Base-by-base conservation (phyloP, 2,888 invertebrate genomes). In the Drosophila diplacantha region DNA sequence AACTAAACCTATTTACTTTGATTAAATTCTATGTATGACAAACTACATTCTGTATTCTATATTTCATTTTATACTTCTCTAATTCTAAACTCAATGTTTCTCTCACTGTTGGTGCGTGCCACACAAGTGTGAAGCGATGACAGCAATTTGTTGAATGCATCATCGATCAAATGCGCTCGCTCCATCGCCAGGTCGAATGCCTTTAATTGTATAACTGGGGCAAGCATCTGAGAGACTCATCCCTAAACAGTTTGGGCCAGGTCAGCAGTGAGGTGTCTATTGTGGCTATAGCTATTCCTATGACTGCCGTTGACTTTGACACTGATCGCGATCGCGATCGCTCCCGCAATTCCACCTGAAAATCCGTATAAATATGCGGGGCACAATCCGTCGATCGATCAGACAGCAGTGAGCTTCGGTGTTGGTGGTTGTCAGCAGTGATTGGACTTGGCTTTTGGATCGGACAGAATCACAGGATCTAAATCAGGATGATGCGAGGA, bases 191-290 rank as follows among this genome's bases (percentile, higher is more conserved):
- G 26, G 34, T 29, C 53, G 59, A 59, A 77, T 81, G 82, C 71
- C 83, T 83, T 78, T 74, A 80, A 80, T 80, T 75, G 81, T 80
- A 74, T 57, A 81, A 80, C 81, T 81, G 79, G 81, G 81, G 55
- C 83, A 81, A 71, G 65, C 73, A 68, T 69, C 52, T 53, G 69
- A 62, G 69, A 62, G 50, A 51, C 72, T 62, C 73, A 72, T 83
- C 81, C 82, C 83, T 83, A 83, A 83, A 83, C 82, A 83, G 81
- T 59, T 37, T 59, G 58, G 58, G 35, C 58, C 58, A 58, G 58
- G 58, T 59, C 58, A 59, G 18, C 58, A 32, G 31, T 7, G 34
- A 20, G 64, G 75, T 69, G 74, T 22, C 8, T 26, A 53, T 31
- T n/a, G 43, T 1, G 41, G 52, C 54, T 55, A 55, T 55, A 20